Percentiles rank a stretch among this genome's conserved stretches.
phyloP scores from a whole-genome alignment of 2,888 invertebrate genomes.

The Nysson spinosus region DNA sequence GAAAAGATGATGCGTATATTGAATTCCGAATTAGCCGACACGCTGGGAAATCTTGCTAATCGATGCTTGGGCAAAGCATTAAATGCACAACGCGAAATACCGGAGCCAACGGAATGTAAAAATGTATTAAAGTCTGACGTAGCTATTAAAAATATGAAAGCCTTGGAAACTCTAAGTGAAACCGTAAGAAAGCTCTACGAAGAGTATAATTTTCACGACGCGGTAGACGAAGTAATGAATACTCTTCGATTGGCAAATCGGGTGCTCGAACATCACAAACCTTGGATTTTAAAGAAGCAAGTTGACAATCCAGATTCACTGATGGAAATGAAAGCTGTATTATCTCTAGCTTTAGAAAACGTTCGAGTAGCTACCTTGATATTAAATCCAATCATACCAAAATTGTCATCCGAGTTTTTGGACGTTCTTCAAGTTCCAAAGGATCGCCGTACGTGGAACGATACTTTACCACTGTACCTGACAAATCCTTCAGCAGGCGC shows the following conservation, averaged over 20 bases:
- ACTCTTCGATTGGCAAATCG: constrained; percentile 88
- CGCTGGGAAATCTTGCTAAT: constrained; percentile 92
- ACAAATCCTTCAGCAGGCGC: constrained; percentile 4
- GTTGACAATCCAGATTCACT: constrained; percentile 76
- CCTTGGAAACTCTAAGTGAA: constrained; percentile 79
- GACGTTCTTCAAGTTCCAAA: constrained; percentile 82
- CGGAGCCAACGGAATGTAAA: constrained; percentile 80
- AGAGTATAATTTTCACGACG: constrained; percentile 89
- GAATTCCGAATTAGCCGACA: constrained; percentile 95
- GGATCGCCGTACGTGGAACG: constrained; percentile 78
- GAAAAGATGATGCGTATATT: constrained; percentile 85
- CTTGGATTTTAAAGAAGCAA: constrained; percentile 92
- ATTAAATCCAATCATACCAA: constrained; percentile 92
- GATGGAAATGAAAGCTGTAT: constrained; percentile 83
- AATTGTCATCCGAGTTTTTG: constrained; percentile 83
- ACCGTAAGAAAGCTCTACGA: constrained; percentile 84
- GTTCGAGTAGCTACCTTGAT: constrained; percentile 88
- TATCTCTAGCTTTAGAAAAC: constrained; percentile 91
- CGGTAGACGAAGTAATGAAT: constrained; percentile 86
- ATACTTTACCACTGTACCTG: constrained; percentile 72
- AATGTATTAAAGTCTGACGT: constrained; percentile 76
- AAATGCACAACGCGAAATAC: constrained; percentile 89
- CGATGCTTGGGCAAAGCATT: constrained; percentile 87
- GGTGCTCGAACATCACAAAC: constrained; percentile 91
- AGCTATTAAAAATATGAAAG: constrained; percentile 80